Evolutionary conservation across 1,140 invertebrate species (phyloP).

Genomic region (Papilio xuthus): DNA sequence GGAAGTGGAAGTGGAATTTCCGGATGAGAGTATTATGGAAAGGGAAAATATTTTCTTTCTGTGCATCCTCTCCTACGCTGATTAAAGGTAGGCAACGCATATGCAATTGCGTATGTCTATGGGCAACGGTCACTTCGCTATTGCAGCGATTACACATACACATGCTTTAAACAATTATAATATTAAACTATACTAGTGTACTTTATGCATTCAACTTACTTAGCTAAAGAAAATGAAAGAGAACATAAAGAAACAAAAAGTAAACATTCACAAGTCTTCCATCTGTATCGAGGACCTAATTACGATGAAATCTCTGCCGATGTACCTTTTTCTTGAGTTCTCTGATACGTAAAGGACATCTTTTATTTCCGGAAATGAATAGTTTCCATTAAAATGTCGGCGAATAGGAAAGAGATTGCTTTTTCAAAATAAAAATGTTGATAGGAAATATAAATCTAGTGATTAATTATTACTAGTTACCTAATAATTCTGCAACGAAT

Average conservation of each 20-base stretch:
- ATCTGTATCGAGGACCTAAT: conserved; percentile 23
- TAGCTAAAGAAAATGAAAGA: not conserved
- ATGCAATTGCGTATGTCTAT: too few species aligned
- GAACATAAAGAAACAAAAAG: conserved; percentile 28
- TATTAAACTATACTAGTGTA: too few species aligned
- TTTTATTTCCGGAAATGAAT: conserved; percentile 29
- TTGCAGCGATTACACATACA: too few species aligned
- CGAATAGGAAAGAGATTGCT: not conserved
- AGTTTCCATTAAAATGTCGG: conserved; percentile 15
- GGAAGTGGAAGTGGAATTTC: too few species aligned
- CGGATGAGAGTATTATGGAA: too few species aligned
- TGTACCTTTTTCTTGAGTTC: conserved; percentile 28
- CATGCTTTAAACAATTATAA: too few species aligned
- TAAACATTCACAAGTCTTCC: not conserved
- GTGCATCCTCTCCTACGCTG: too few species aligned
- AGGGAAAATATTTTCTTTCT: too few species aligned
- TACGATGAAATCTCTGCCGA: conserved; percentile 30
- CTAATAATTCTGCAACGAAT: not conserved
- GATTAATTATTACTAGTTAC: not conserved
- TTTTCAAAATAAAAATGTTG: not conserved
- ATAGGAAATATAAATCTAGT: not conserved
- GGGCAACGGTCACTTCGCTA: too few species aligned
- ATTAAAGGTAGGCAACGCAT: too few species aligned
- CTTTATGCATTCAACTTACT: not conserved
- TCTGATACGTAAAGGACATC: conserved; percentile 16